Evolutionary conservation across 2,797 vertebrate genomes (phyloP), one percentile per base, ranked within the genome.

Genomic region (Arctocebus calabarensis): DNA sequence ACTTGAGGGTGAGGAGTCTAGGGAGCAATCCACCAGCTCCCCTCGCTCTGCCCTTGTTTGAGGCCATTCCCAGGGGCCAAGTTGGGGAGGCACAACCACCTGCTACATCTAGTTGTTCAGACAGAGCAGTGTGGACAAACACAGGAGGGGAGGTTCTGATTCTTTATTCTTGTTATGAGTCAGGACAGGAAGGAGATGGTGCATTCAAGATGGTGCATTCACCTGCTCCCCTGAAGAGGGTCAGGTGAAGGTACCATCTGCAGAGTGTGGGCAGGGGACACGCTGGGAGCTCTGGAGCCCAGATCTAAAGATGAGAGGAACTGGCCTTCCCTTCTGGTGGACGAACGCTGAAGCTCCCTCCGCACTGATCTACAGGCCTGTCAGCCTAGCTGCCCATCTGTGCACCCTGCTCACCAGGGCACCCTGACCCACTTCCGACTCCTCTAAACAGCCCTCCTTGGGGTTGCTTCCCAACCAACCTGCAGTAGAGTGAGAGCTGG

Each of bases 381-480:
- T 14, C 59, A 87, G 78, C 40, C 16, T 0, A 9, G 7, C 5
- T 10, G 43, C n/a, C 71, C 17, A 2, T 8, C 32, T 5, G 10
- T 2, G 14, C 13, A 13, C 25, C 64, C 13, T 29, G n/a, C n/a
- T 55, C 10, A n/a, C 2, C 8, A 20, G 12, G 1, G 0, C 25
- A 7, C 55, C n/a, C 29, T 0, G 37, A 82, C 37, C 55, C 12
- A 2, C 20, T 68, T 84, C n/a, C 23, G 32, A 27, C 32, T 27
- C 14, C 4, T 25, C 59, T 22, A 5, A n/a, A 29, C 4, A 45
- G 34, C 14, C 29, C 43, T 13, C 37, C 52, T 17, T 37, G 9
- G 70, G 2, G 45, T 84, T 22, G 0, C 9, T 32, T 84, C 25
- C 66, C 71, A 29, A 3, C 25, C 59, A 52, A 37, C 68, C 52